phyloP scores from a whole-genome alignment of 2,888 invertebrate species.

The Chirona hameri region DNA sequence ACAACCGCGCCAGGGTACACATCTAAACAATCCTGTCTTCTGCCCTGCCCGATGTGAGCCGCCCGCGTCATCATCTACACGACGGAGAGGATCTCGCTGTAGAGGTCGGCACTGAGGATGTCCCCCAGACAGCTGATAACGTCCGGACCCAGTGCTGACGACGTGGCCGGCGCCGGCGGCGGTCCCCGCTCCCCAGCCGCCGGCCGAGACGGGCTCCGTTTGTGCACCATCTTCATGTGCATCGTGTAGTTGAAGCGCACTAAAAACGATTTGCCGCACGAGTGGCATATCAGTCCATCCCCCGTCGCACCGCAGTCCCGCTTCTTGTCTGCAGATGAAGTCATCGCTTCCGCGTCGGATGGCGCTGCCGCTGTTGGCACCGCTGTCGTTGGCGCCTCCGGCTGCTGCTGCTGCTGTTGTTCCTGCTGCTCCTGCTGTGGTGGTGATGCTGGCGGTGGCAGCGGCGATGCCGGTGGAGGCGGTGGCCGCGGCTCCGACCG shows the following conservation, averaged over 20 bases:
- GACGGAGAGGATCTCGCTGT: background rate
- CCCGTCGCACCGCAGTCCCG: background rate
- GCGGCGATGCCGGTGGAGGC: background rate
- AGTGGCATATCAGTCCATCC: background rate
- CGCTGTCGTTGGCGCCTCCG: background rate
- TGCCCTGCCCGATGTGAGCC: too few relatives aligned
- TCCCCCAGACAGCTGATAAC: background rate
- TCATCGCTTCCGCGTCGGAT: background rate
- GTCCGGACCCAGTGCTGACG: background rate
- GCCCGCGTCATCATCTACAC: background rate
- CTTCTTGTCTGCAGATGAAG: background rate
- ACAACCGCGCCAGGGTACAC: too few relatives aligned
- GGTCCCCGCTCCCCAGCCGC: background rate
- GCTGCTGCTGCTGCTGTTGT: too few relatives aligned
- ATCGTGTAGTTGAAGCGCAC: background rate
- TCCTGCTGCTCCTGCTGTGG: too few relatives aligned
- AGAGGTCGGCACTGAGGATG: background rate
- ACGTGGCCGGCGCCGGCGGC: background rate
- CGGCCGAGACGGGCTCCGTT: background rate
- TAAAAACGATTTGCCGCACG: background rate
- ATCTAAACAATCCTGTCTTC: too few relatives aligned
- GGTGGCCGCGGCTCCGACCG: background rate
- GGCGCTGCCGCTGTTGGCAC: background rate
- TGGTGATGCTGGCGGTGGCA: background rate
- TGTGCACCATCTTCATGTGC: conserved; percentile 10